phyloP scores from a whole-genome alignment of 2,888 invertebrate genomes.

The Noctua pronuba region DNA sequence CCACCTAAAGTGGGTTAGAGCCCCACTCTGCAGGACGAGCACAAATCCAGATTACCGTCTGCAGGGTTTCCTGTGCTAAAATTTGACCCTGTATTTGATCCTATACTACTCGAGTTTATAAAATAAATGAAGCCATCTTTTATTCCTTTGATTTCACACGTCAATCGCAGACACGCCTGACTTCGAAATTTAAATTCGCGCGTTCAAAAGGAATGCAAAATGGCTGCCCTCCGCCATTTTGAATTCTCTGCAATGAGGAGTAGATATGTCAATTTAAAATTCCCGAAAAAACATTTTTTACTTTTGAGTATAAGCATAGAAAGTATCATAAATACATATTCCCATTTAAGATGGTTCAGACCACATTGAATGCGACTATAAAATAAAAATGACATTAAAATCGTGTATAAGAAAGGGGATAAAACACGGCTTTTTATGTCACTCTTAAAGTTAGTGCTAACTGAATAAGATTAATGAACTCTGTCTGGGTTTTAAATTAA shows the following conservation, averaged over 20 bases:
- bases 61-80: background rate
- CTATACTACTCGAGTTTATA: background rate
- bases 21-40: background rate
- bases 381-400: constrained; percentile 5
- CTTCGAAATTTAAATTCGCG: constrained; percentile 30
- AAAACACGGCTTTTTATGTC: constrained; percentile 28
- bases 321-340: background rate
- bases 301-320: background rate
- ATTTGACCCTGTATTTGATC: background rate
- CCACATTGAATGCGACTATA: background rate
- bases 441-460: constrained; percentile 4
- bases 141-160: constrained; percentile 38
- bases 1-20: background rate
- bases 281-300: background rate
- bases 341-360: background rate
- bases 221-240: constrained; percentile 4
- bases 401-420: constrained; percentile 1
- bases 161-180: constrained; percentile 10
- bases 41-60: background rate
- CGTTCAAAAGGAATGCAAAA: constrained; percentile 36
- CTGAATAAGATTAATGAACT: constrained; percentile 25
- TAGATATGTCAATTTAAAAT: background rate
- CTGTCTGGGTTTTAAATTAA: constrained; percentile 46
- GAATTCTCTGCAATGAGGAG: constrained; percentile 2
- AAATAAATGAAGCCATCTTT: constrained; percentile 14